These are phyloP conservation scores for Sepioteuthis lessoniana DNA, from an alignment of 2,888 invertebrate species.

Conservation along the genomic window DNA sequence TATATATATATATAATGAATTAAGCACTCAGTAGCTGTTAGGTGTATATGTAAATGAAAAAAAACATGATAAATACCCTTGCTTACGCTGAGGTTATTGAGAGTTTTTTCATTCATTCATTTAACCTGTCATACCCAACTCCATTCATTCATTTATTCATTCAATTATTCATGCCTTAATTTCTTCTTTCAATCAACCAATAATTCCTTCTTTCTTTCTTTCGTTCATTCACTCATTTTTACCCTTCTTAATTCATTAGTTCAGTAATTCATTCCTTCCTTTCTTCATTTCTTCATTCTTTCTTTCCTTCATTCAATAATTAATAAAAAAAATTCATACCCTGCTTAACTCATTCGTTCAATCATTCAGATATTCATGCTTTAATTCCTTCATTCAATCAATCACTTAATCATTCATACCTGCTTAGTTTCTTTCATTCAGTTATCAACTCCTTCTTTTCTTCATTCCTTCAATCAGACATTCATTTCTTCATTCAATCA, in stretches of 20 bases:
- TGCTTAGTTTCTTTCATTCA: not conserved
- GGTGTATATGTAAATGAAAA: too few species aligned
- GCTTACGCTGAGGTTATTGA: too few species aligned
- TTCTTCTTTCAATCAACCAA: not conserved
- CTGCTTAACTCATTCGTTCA: not conserved
- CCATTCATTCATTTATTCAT: not conserved
- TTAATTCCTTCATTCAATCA: not conserved
- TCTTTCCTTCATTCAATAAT: not conserved
- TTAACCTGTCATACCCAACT: too few species aligned
- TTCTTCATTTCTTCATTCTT: not conserved
- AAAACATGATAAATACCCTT: too few species aligned
- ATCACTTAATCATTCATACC: not conserved
- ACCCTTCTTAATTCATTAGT: not conserved
- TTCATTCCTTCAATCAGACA: too few species aligned
- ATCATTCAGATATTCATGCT: not conserved
- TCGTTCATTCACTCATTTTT: not conserved
- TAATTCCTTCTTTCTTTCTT: too few species aligned
- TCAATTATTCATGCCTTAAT: not conserved
- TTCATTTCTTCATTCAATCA: too few species aligned
- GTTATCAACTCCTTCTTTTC: too few species aligned
- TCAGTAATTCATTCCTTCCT: not conserved
- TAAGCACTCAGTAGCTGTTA: too few species aligned
- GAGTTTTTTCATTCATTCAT: too few species aligned
- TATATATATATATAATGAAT: too few species aligned
- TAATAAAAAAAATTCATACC: not conserved